Percentiles rank a stretch among this genome's conserved stretches.
Conservation (phyloP, 1,140 invertebrate species). For the Coelopa frigida region DNA sequence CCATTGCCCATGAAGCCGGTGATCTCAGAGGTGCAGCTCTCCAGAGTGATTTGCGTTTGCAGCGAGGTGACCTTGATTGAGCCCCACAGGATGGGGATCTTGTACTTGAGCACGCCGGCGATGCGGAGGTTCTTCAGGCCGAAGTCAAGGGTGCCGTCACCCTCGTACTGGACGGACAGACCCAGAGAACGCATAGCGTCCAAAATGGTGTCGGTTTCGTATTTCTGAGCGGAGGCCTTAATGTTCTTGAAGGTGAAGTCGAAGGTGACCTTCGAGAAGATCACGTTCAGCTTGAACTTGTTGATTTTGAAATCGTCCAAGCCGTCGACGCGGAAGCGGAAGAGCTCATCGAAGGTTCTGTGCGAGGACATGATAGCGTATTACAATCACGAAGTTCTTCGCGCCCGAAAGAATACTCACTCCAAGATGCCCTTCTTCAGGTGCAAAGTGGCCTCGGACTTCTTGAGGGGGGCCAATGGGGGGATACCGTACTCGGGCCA, state of each 20-base stretch:
- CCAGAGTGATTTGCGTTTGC: constrained; percentile 30
- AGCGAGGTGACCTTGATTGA: constrained; percentile 36
- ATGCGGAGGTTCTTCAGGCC: constrained; percentile 33
- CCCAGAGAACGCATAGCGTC: constrained; percentile 34
- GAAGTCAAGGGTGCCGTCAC: constrained; percentile 27
- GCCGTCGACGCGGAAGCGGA: constrained; percentile 32
- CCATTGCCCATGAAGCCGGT: constrained; percentile 36
- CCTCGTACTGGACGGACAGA: constrained; percentile 36
- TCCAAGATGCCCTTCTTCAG: constrained; percentile 32
- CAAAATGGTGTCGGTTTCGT: constrained; percentile 35
- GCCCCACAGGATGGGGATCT: constrained; percentile 37
- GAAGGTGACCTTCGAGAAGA: constrained; percentile 30
- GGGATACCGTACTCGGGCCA: constrained; percentile 34
- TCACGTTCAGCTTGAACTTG: constrained; percentile 34
- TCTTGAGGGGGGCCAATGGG: constrained; percentile 28
- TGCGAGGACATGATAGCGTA: not conserved
- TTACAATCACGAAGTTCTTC: too few species aligned
- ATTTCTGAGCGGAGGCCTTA: constrained; percentile 28
- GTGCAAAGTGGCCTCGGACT: constrained; percentile 24
- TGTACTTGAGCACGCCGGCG: constrained; percentile 31
- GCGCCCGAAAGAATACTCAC: constrained; percentile 11
- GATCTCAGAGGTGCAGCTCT: constrained; percentile 26
- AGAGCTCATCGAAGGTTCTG: constrained; percentile 29
- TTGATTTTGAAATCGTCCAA: constrained; percentile 32
- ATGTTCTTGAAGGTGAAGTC: constrained; percentile 33